Percentiles rank a stretch among this genome's conserved stretches.
These are phyloP conservation scores for Eriocheir sinensis DNA, from an alignment of 1,140 invertebrate species.

Conservation along the genomic window DNA sequence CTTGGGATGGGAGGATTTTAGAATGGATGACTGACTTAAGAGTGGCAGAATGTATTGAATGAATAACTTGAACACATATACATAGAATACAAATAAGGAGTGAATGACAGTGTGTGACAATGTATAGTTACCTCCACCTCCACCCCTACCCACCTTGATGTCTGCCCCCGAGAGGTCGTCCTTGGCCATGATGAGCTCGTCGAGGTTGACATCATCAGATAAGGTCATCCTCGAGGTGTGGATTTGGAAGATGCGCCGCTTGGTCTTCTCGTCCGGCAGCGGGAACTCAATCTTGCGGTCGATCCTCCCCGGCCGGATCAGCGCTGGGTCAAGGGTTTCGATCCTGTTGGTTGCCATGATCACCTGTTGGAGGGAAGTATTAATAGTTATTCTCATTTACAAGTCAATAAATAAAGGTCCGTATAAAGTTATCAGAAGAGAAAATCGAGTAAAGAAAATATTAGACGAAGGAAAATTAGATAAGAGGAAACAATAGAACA, in stretches of 20 bases:
- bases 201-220: slow-evolving; percentile 97
- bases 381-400: too few relatives aligned
- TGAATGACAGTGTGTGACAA: too few relatives aligned
- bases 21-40: too few relatives aligned
- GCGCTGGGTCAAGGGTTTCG: slow-evolving; percentile 98
- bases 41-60: too few relatives aligned
- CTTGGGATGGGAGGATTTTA: too few relatives aligned
- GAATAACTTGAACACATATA: background rate
- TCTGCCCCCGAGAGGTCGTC: slow-evolving; percentile 99
- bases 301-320: slow-evolving; percentile 99
- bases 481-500: background rate
- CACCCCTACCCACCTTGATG: slow-evolving; percentile 84
- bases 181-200: slow-evolving; percentile 99
- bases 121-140: too few relatives aligned
- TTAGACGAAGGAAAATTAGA: background rate
- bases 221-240: slow-evolving; percentile 99
- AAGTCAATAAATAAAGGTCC: too few relatives aligned
- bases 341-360: slow-evolving; percentile 99
- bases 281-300: slow-evolving; percentile 99
- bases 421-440: too few relatives aligned
- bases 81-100: background rate
- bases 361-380: slow-evolving; percentile 85
- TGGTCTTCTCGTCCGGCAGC: slow-evolving; percentile 99
- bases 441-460: background rate
- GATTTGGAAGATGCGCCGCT: slow-evolving; percentile 98